Conservation (phyloP, 2,888 invertebrate genomes). For the Salpingus planirostris region DNA sequence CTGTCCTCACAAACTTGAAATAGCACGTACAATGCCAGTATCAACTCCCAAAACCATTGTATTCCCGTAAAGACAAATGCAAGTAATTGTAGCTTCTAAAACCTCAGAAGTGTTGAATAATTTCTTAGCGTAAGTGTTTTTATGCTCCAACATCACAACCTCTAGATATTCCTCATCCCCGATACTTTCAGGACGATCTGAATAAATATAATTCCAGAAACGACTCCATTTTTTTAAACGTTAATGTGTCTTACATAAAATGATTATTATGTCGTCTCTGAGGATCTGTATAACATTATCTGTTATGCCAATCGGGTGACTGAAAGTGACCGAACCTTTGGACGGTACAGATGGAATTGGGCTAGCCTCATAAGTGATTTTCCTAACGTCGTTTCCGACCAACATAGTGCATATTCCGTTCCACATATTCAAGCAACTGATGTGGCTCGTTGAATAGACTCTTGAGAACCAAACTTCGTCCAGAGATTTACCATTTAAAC, state of each 20-base stretch:
- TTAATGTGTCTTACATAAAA: too few relatives aligned
- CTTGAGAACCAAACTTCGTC: conserved; percentile 35
- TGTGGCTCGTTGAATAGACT: conserved; percentile 36
- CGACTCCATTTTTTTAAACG: too few relatives aligned
- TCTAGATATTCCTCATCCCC: conserved; percentile 35
- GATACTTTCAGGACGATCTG: too few relatives aligned
- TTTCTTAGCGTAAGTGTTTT: conserved; percentile 33
- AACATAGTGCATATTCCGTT: conserved; percentile 35
- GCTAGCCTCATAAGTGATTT: conserved; percentile 29
- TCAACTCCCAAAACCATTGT: conserved; percentile 36
- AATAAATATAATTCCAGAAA: too few relatives aligned
- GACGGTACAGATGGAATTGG: too few relatives aligned
- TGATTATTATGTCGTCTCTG: too few relatives aligned
- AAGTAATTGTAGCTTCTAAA: conserved; percentile 34
- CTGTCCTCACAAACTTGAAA: background rate
- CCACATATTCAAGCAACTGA: conserved; percentile 36
- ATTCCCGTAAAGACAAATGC: conserved; percentile 38
- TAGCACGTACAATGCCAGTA: conserved; percentile 32
- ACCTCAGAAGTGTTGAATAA: conserved; percentile 37
- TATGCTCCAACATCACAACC: conserved; percentile 34
- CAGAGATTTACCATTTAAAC: conserved; percentile 26
- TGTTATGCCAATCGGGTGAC: too few relatives aligned
- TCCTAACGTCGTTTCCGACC: conserved; percentile 34
- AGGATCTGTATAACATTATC: too few relatives aligned
- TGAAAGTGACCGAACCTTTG: background rate